Conservation (phyloP, 2,113 vertebrate species). For the Hydrochoerus hydrochaeris region DNA sequence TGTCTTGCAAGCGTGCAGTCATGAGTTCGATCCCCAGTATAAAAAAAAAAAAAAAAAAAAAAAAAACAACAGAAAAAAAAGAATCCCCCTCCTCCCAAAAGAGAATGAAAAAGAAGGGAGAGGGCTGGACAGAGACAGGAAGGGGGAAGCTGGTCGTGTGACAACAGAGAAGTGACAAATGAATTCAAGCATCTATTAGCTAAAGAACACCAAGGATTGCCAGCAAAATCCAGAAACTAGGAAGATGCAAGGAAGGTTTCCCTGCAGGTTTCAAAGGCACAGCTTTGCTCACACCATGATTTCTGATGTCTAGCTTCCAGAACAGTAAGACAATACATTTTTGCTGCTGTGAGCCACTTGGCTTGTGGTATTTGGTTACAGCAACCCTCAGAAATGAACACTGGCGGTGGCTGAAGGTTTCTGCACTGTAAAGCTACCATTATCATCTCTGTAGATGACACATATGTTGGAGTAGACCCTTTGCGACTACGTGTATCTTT, state of each 20-base stretch:
- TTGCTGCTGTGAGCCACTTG: not conserved
- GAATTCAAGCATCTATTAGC: not conserved
- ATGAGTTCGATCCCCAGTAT: too few species aligned
- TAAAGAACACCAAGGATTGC: not conserved
- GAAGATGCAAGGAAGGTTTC: not conserved
- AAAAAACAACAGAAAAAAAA: too few species aligned
- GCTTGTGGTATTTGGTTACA: not conserved
- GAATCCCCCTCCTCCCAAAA: too few species aligned
- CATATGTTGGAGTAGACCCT: not conserved
- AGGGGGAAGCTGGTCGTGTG: not conserved
- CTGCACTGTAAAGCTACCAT: not conserved
- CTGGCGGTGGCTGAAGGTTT: not conserved
- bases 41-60: too few species aligned
- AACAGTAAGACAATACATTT: constrained; percentile 9
- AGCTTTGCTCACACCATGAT: not conserved
- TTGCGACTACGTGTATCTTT: not conserved
- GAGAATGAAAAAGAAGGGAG: not conserved
- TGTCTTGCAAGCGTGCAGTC: too few species aligned
- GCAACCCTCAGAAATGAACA: not conserved
- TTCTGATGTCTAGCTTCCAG: not conserved
- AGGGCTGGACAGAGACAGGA: not conserved
- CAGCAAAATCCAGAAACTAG: too few species aligned
- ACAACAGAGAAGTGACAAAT: not conserved
- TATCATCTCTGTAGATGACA: not conserved
- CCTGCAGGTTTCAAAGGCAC: not conserved